These are phyloP conservation scores for Panagrolaimus sp. DNA, from an alignment of 1,140 invertebrate species.

Conservation along the genomic window DNA sequence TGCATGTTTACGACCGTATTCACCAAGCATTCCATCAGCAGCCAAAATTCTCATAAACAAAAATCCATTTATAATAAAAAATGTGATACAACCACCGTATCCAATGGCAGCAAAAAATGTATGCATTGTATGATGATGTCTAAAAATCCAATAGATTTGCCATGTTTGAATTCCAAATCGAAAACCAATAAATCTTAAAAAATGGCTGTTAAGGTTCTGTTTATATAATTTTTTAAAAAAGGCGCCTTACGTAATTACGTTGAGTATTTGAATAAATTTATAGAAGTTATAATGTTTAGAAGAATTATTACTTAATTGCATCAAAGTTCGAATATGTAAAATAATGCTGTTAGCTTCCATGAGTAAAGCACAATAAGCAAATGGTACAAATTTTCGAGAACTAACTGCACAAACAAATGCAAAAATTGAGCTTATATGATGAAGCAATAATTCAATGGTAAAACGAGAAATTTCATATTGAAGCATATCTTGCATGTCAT, in stretches of 20 bases:
- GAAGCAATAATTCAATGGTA: constrained; percentile 40
- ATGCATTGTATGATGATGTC: constrained; percentile 26
- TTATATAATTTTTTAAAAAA: constrained; percentile 5
- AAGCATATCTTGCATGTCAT: constrained; percentile 49
- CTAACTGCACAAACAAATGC: constrained; percentile 26
- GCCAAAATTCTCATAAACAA: constrained; percentile 41
- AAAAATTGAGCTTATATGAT: constrained; percentile 39
- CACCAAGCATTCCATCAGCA: constrained; percentile 39
- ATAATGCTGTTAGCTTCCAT: constrained; percentile 49
- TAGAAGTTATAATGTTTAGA: constrained; percentile 18
- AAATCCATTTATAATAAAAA: constrained; percentile 39
- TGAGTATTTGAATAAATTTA: constrained; percentile 25
- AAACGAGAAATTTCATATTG: constrained; percentile 43
- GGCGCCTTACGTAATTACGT: constrained; percentile 44
- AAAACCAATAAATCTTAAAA: constrained; percentile 42
- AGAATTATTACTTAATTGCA: constrained; percentile 34
- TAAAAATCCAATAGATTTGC: constrained; percentile 30
- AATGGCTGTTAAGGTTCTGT: constrained; percentile 1
- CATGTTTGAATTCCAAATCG: constrained; percentile 39
- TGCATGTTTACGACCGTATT: constrained; percentile 15
- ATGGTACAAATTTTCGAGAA: constrained; percentile 29
- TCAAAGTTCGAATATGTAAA: constrained; percentile 38
- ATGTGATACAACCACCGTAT: constrained; percentile 34
- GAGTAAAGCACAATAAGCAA: constrained; percentile 45
- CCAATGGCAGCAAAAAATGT: constrained; percentile 36